These are phyloP conservation scores for Caenorhabditis imperialis DNA, from an alignment of 2,888 invertebrate species.

Conservation along the genomic window DNA sequence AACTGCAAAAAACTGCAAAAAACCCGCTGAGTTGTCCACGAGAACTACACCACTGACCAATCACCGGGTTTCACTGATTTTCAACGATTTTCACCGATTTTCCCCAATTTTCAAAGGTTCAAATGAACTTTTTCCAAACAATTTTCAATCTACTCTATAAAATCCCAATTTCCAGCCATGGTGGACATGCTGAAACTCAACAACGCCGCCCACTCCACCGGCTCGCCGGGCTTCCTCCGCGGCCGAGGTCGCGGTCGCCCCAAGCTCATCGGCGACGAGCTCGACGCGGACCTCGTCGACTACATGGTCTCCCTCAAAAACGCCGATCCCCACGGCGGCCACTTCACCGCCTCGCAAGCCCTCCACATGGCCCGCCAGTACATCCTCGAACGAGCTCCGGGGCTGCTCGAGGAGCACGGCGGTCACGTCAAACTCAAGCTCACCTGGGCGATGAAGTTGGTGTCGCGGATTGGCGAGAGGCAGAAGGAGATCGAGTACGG, in stretches of 20 bases:
- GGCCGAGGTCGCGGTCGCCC: conserved; percentile 77
- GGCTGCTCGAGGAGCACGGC: conserved; percentile 79
- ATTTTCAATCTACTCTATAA: too few relatives aligned
- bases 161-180: conserved; percentile 43
- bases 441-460: conserved; percentile 79
- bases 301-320: conserved; percentile 74
- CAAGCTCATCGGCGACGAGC: conserved; percentile 77
- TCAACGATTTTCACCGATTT: too few relatives aligned
- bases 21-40: too few relatives aligned
- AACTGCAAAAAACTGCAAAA: not conserved
- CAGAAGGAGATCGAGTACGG: conserved; percentile 67
- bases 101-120: too few relatives aligned
- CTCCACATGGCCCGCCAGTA: conserved; percentile 79
- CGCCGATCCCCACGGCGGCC: conserved; percentile 63
- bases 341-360: conserved; percentile 76
- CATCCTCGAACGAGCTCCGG: conserved; percentile 77
- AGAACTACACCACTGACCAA: too few relatives aligned
- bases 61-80: too few relatives aligned
- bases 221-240: conserved; percentile 67
- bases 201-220: conserved; percentile 60
- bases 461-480: conserved; percentile 69
- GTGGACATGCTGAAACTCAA: conserved; percentile 64
- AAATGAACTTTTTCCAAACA: too few relatives aligned
- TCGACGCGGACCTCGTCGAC: conserved; percentile 77
- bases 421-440: conserved; percentile 79